phyloP scores from a whole-genome alignment of 1,140 invertebrate genomes.

The Solen grandis region DNA sequence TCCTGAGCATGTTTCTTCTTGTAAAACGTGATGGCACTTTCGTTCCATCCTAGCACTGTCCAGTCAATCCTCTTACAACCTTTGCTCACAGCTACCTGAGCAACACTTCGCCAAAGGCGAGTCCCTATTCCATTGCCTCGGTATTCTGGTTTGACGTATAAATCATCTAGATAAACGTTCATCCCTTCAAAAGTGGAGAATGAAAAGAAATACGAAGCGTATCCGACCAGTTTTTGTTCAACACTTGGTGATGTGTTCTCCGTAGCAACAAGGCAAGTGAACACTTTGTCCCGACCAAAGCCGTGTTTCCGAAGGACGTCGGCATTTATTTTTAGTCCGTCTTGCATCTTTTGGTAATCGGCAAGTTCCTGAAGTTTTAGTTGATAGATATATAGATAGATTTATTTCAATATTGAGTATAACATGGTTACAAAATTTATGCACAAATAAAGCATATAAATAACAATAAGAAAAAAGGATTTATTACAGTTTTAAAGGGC shows the following conservation, averaged over 20 bases:
- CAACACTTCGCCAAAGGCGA: no score
- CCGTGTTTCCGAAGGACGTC: conserved; percentile 28
- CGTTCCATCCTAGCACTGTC: conserved; percentile 92
- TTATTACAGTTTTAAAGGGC: no score
- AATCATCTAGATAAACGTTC: conserved; percentile 85
- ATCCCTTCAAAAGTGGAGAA: conserved; percentile 75
- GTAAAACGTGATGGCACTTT: no score
- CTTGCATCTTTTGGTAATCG: conserved; percentile 66
- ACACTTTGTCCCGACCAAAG: not conserved
- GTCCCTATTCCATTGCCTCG: conserved; percentile 86
- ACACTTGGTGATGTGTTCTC: conserved; percentile 3
- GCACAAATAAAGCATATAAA: no score
- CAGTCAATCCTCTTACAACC: conserved; percentile 87
- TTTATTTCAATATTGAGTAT: no score
- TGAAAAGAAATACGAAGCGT: conserved; percentile 67
- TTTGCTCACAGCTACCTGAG: no score
- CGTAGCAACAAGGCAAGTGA: conserved; percentile 15
- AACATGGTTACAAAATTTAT: no score
- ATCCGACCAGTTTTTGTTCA: no score
- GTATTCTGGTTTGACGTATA: conserved; percentile 87
- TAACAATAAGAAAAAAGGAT: no score
- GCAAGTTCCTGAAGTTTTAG: conserved; percentile 62
- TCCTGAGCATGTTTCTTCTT: no score
- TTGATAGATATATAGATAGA: no score
- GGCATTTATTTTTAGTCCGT: conserved; percentile 62